Percentiles rank a stretch among this genome's conserved stretches.
Evolutionary conservation across 2,888 invertebrate species (phyloP).

Genomic region (Tholera decimalis): DNA sequence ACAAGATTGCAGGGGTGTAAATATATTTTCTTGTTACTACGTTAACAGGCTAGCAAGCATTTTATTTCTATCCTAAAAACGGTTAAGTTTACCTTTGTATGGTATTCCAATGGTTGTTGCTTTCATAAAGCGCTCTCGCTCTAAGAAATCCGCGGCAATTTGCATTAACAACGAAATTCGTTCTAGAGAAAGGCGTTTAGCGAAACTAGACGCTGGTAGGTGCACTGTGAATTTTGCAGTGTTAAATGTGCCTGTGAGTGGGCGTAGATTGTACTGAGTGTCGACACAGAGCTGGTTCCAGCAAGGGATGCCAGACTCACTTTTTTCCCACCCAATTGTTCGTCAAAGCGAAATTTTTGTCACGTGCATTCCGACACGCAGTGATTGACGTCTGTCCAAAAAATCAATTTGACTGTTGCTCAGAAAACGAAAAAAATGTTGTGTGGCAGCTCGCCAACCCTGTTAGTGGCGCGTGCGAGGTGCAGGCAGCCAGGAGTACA

Average conservation of each 20-base stretch:
- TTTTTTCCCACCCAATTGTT: slow-evolving; percentile 3
- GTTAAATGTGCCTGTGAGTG: slow-evolving; percentile 54
- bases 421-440: slow-evolving; percentile 28
- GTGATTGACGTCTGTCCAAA: slow-evolving; percentile 21
- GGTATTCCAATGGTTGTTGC: slow-evolving; percentile 27
- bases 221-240: slow-evolving; percentile 63
- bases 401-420: slow-evolving; percentile 35
- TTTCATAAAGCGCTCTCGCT: slow-evolving; percentile 47
- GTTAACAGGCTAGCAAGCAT: slow-evolving; percentile 14
- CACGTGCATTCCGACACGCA: background rate
- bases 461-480: slow-evolving; percentile 53
- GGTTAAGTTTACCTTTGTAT: slow-evolving; percentile 33
- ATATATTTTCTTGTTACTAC: background rate
- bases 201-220: slow-evolving; percentile 47
- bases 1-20: background rate
- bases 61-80: slow-evolving; percentile 16
- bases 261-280: slow-evolving; percentile 45
- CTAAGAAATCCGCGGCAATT: slow-evolving; percentile 55
- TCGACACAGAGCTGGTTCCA: slow-evolving; percentile 8
- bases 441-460: slow-evolving; percentile 44
- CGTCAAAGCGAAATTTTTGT: background rate
- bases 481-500: slow-evolving; percentile 64
- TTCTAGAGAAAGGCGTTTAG: slow-evolving; percentile 56
- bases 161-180: slow-evolving; percentile 60
- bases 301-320: slow-evolving; percentile 26